Evolutionary conservation across 2,113 vertebrate genomes (phyloP).

Genomic region (Psettodes erumei): DNA sequence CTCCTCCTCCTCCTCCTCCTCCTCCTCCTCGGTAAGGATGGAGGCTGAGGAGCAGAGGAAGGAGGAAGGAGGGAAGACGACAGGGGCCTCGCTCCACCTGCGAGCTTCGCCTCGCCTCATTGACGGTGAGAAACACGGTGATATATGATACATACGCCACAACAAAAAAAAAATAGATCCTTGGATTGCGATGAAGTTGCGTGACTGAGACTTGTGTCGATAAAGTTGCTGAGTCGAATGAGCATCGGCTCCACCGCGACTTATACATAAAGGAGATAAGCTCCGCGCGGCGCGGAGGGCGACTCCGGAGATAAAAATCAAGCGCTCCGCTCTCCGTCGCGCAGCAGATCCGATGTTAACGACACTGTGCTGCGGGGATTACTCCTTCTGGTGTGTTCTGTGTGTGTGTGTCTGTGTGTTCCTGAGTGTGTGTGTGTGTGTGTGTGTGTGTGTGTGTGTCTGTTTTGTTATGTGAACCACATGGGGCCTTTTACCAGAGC

Average conservation of each 20-base stretch:
- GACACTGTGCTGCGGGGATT: conserved; percentile 3
- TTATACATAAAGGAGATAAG: too few relatives aligned
- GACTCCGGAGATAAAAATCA: too few relatives aligned
- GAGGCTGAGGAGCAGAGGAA: conserved; percentile 15
- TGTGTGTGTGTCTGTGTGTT: conserved; percentile 36
- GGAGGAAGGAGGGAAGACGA: conserved; percentile 8
- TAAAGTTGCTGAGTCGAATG: too few relatives aligned
- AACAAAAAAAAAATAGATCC: too few relatives aligned
- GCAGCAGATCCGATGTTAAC: conserved; percentile 9
- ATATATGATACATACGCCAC: too few relatives aligned
- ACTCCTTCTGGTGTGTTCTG: conserved; percentile 19
- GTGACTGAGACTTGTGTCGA: too few relatives aligned
- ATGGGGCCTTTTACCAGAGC: conserved; percentile 62
- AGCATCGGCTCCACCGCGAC: too few relatives aligned
- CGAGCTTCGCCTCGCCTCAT: too few relatives aligned
- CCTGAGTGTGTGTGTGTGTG: conserved; percentile 28
- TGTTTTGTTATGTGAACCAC: conserved; percentile 24
- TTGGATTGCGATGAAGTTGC: too few relatives aligned
- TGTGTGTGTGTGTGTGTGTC: conserved; percentile 28
- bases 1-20: too few relatives aligned
- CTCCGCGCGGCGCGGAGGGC: too few relatives aligned
- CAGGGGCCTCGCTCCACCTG: too few relatives aligned
- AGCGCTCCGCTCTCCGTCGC: neutral
- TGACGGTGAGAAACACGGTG: neutral
- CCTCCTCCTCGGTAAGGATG: conserved; percentile 31